phyloP scores from a whole-genome alignment of 64 coral and sea anemone genomes.

The Pocillopora verrucosa region DNA sequence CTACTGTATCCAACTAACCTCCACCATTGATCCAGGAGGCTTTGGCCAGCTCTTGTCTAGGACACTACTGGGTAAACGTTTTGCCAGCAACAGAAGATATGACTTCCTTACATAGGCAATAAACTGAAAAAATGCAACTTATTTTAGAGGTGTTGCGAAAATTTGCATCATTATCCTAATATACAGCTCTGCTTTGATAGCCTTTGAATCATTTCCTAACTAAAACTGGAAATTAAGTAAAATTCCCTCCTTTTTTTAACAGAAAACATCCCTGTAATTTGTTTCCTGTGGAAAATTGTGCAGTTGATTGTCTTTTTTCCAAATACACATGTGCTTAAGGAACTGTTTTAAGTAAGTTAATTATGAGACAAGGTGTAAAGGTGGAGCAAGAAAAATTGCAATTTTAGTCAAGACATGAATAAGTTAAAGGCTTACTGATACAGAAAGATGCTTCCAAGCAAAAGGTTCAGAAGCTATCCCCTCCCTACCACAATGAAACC shows the following conservation, averaged over 20 bases:
- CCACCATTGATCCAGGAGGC: slow-evolving; percentile 78
- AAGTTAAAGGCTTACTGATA: too few relatives aligned
- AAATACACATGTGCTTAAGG: background rate
- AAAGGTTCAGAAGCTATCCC: too few relatives aligned
- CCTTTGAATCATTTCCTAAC: too few relatives aligned
- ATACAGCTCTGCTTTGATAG: background rate
- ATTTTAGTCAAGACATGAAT: too few relatives aligned
- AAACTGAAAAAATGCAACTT: slow-evolving; percentile 48
- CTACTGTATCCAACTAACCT: slow-evolving; percentile 45
- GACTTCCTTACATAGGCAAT: slow-evolving; percentile 85
- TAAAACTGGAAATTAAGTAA: too few relatives aligned
- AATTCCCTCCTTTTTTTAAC: too few relatives aligned
- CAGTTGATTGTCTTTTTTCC: background rate
- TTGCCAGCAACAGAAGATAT: slow-evolving; percentile 60
- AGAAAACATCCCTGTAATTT: too few relatives aligned
- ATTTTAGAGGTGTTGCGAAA: background rate
- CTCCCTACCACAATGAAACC: too few relatives aligned
- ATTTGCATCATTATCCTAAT: background rate
- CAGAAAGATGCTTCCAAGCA: too few relatives aligned
- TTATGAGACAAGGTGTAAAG: background rate
- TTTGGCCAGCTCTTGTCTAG: slow-evolving; percentile 88
- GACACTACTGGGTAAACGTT: slow-evolving; percentile 73
- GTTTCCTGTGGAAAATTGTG: too few relatives aligned
- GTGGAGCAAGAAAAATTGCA: too few relatives aligned
- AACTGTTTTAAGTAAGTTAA: background rate